A percentile compares a stretch with the other conserved stretches of the same genome.
phyloP scores from a whole-genome alignment of 2,113 vertebrate genomes.

The Thunnus maccoyii region DNA sequence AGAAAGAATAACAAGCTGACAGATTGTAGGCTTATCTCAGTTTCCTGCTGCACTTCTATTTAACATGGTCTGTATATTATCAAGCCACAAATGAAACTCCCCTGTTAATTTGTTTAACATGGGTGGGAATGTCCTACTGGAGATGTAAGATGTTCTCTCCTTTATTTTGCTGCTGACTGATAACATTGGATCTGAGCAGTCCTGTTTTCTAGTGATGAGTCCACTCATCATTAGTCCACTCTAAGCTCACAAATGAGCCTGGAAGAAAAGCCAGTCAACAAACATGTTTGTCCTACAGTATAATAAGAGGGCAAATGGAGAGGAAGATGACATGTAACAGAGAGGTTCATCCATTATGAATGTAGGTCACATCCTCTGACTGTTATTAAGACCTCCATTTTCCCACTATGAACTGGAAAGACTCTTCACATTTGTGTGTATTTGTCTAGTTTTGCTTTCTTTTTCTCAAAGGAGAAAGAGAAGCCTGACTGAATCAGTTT shows the following conservation, averaged over 20 bases:
- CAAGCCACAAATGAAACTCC: no score
- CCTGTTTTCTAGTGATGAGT: neutral
- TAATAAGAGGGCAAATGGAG: neutral
- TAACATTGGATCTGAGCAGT: no score
- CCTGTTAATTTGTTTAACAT: no score
- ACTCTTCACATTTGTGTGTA: neutral
- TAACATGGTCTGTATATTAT: neutral
- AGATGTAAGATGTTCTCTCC: neutral
- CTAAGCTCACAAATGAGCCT: neutral
- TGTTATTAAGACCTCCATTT: slow-evolving; percentile 66
- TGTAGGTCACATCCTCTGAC: slow-evolving; percentile 29
- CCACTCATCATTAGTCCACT: no score
- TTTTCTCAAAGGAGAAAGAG: no score
- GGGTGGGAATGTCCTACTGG: no score
- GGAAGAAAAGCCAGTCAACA: neutral
- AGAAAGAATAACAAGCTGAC: neutral
- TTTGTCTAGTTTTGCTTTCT: no score
- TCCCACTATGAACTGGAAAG: neutral
- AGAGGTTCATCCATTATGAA: neutral
- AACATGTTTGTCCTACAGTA: no score
- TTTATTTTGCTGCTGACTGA: no score
- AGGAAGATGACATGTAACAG: neutral
- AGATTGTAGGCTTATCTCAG: neutral
- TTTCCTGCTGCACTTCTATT: neutral
- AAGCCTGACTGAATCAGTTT: no score